Evolutionary conservation across 1,140 invertebrate genomes (phyloP), one percentile per base, ranked within the genome.

Genomic region (Rhyacophila brunnea): DNA sequence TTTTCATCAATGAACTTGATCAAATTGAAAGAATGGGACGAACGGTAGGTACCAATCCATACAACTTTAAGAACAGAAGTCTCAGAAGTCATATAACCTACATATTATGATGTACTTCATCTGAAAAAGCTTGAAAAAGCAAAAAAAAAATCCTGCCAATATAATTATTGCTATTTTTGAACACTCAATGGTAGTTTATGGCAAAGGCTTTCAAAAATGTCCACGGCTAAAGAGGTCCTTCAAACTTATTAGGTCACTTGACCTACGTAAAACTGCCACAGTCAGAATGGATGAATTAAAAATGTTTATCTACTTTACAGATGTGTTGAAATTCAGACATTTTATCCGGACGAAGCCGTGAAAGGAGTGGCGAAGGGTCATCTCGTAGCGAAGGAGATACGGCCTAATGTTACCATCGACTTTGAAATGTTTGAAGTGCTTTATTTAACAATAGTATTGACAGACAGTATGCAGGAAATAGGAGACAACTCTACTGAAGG

Each of bases 401-500:
- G 71, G 7, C 18, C 61, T 14, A 69, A 70, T 35, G 71, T 77
- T 7, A 79, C 75, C 17, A 77, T 81, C n/a, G 81, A 83, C 68
- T 83, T 75, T 63, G 81, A 83, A 68, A 68, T 74, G 58, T 83
- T 81, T 56, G 81, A 83, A 59, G 69, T 77, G 6, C 67, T 83
- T 3, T 81, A 79, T 67, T 66, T 83, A 18, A 70, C 64, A 2
- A 66, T 83, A 19, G 63, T 64, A 14, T 77, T 81, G 0, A 68
- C 66, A 1, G 82, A 83, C 55, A 58, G 62, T 1, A 74, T 79
- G 28, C 79, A 73, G 5, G 70, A 56, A 23, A 63, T 74, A 11
- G 74, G 74, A 40, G 64, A 67, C 1, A 58, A 71, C 48, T 73
- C 70, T 47, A 70, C 76, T 62, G 72, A 73, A 67, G 69, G 77